Evolutionary conservation across 2,888 invertebrate species (phyloP).

Genomic region (Oasisia sp.): DNA sequence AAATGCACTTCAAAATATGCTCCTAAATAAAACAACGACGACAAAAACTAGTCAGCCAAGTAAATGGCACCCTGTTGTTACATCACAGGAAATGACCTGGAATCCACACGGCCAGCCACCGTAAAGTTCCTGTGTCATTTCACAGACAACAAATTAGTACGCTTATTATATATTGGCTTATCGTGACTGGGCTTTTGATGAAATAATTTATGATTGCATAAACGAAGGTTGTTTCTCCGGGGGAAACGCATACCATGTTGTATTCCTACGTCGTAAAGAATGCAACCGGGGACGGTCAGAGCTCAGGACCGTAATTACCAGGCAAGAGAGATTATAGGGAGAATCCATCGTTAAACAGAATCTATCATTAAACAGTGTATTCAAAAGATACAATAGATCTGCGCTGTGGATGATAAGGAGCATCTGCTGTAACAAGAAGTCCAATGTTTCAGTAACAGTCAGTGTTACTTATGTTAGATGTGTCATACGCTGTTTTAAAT

Average conservation of each 20-base stretch:
- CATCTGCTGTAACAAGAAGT: too few species aligned
- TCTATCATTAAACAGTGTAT: too few species aligned
- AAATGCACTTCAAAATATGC: background rate
- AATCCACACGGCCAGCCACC: background rate
- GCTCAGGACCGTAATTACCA: too few species aligned
- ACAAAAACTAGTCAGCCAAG: background rate
- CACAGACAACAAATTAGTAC: background rate
- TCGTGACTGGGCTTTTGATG: background rate
- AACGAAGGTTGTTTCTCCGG: background rate
- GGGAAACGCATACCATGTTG: background rate
- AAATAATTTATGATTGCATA: background rate
- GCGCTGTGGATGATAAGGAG: too few species aligned
- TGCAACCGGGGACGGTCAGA: too few species aligned
- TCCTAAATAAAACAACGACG: background rate
- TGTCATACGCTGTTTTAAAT: too few species aligned
- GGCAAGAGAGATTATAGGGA: too few species aligned
- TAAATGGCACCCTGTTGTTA: background rate
- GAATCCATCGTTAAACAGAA: too few species aligned
- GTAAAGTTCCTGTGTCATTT: background rate
- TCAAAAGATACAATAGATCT: too few species aligned
- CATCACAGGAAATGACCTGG: background rate
- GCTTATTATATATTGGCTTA: constrained; percentile 10
- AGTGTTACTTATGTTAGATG: too few species aligned
- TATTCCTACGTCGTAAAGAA: background rate
- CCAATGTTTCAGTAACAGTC: too few species aligned